Evolutionary conservation across 2,797 vertebrate species (phyloP), one percentile per base, ranked within the genome.

Genomic region (Ara ararauna): DNA sequence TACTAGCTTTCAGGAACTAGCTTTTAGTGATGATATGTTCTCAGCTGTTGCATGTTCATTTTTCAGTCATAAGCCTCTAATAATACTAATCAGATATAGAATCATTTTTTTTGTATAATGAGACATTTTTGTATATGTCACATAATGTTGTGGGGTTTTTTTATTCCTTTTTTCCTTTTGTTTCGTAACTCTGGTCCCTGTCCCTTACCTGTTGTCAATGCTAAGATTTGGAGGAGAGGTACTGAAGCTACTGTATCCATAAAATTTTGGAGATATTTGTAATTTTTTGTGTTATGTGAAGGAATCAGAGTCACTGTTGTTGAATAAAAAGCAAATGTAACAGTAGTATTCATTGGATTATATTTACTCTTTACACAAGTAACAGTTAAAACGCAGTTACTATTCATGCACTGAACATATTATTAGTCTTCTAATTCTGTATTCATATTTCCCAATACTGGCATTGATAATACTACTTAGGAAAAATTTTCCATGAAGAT

Each of bases 31-130:
- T 53, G 44, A 66, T 76, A 20, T 86, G 54, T 86, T 93, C 70
- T 91, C 71, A 93, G 56, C 36, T 93, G 70, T 75, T 79, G 9
- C 30, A 26, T 56, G 53, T 45, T 94, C 44, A 76, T 89, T 93
- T 94, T 88, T 85, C 83, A 85, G 60, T 38, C 66, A 50, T 58
- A 79, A 91, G 51, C 27, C 93, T 93, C 45, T 91, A 89, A 82
- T 89, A 79, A 67, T 70, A 26, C 7, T 88, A 48, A 90, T 67
- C 34, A 56, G 40, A 26, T 50, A 64, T 3, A 56, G 11, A 67
- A 8, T 29, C 66, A 45, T 90, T 54, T 4, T 66, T 64, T 82
- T 79, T 76, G 17, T 30, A 27, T 67, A 34, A 42, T 53, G 27
- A 61, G 38, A 61, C 20, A 7, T 80, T 94, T 92, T 72, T n/a